Evolutionary conservation across 1,140 invertebrate species (phyloP), one percentile per base, ranked within the genome.

Genomic region (Ridgeia piscesae): DNA sequence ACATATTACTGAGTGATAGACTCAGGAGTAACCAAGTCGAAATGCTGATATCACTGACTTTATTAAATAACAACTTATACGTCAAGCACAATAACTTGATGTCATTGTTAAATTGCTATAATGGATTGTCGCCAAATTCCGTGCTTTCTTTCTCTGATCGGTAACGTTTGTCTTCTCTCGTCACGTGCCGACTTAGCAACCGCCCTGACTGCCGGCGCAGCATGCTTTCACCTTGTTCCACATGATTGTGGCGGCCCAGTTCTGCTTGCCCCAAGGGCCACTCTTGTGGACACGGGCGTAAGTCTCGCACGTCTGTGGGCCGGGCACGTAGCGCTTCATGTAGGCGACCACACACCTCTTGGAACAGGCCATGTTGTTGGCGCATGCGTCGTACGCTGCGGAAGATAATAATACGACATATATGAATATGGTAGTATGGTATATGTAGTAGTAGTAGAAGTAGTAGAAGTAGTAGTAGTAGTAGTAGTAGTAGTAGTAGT

Each of bases 401-500:
- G 27, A 21, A 77, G 58, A 77, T 21, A 77, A 21, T 31, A 2
- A 77, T 8, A 0, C 2, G 58, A 77, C 14, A 77, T 21, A 21
- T 77, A 77, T 77, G 27, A 77, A 77, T 77, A 77, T 77, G 58
- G 42, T 77, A 14, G 27, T 77, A 77, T 21, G 8, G 27, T 77
- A 50, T 50, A 50, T 50, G 89, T 35, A 89, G 89, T 89, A 35
- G 89, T 89, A 89, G 89, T 89, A 89, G 89, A 8, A 89, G 89
- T 35, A 89, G 89, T 35, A 89, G 6, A 8, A 89, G 6, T 35
- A 89, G 89, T 35, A 89, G 89, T 35, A 89, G 89, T 35, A 89
- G 89, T 35, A 89, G 27, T 35, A 89, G 89, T 89, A 89, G 89
- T 89, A 89, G 89, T 89, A 89, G 89, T 89, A 89, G 89, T 89